Conservation (phyloP, 2,113 vertebrate genomes). For the Phrynocephalus versicolor region DNA sequence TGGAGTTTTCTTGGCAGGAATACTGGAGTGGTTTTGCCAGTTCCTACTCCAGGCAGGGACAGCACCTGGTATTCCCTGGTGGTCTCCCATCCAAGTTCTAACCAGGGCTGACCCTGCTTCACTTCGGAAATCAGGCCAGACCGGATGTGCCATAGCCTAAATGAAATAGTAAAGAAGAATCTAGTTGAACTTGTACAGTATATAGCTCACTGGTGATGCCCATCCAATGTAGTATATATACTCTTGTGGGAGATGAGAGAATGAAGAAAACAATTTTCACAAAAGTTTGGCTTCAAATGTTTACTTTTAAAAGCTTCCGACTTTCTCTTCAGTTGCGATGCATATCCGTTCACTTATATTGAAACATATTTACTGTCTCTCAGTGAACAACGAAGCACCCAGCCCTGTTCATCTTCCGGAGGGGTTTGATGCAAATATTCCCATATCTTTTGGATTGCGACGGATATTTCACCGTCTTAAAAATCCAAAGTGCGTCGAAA, state of each 20-base stretch:
- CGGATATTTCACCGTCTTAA: no score
- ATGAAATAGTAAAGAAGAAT: not conserved
- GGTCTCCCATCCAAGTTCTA: no score
- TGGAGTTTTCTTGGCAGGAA: no score
- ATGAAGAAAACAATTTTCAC: not conserved
- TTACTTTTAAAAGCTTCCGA: not conserved
- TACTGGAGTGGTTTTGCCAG: no score
- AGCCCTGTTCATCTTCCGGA: not conserved
- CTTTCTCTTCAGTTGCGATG: not conserved
- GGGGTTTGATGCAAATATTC: not conserved
- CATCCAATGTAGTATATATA: no score
- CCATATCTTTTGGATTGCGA: not conserved
- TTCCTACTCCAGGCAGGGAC: no score
- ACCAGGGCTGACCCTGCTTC: no score
- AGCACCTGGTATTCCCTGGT: no score
- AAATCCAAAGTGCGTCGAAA: not conserved
- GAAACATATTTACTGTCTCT: not conserved
- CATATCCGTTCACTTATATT: not conserved
- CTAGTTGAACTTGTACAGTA: no score
- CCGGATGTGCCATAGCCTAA: not conserved
- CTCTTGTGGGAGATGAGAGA: not conserved
- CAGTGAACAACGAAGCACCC: conserved; percentile 8
- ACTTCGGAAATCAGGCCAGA: no score
- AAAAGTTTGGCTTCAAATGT: not conserved
- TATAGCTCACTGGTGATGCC: no score